A percentile compares a stretch with the other conserved stretches of the same genome.
These are phyloP conservation scores for Progne subis DNA, from an alignment of 2,113 vertebrate genomes.

Conservation along the genomic window DNA sequence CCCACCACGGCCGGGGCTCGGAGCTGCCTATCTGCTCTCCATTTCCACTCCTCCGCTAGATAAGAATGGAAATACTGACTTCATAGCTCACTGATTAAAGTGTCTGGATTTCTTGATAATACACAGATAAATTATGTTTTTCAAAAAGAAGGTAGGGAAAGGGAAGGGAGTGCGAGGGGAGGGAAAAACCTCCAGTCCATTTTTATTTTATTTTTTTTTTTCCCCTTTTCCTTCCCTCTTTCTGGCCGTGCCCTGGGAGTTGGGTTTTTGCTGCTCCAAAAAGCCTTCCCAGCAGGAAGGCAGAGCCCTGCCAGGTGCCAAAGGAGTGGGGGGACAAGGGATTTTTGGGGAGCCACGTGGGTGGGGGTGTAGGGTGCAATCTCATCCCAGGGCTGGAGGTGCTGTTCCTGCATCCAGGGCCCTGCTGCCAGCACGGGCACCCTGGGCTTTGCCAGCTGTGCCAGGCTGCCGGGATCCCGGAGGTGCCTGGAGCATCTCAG, in stretches of 20 bases:
- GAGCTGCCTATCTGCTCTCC: constrained; percentile 97
- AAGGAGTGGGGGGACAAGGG: background rate
- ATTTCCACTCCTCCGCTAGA: constrained; percentile 99
- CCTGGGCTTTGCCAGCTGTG: background rate
- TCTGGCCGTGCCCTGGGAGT: background rate
- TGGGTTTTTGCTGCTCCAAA: background rate
- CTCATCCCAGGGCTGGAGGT: fast-evolving
- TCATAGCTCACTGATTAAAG: constrained; percentile 99
- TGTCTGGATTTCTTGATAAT: constrained; percentile 99
- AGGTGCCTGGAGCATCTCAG: too few relatives aligned
- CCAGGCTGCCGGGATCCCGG: background rate
- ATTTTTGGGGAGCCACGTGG: background rate
- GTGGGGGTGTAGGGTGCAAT: fast-evolving
- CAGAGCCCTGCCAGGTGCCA: background rate
- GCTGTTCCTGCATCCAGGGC: background rate
- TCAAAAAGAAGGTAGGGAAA: constrained; percentile 85
- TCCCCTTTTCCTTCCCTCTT: constrained; percentile 44
- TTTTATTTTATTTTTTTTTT: constrained; percentile 39
- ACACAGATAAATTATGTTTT: constrained; percentile 99
- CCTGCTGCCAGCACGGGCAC: fast-evolving
- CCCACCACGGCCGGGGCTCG: constrained; percentile 92
- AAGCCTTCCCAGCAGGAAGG: background rate
- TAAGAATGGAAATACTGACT: constrained; percentile 99
- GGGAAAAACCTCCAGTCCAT: constrained; percentile 64
- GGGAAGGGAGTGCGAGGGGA: constrained; percentile 74